Conservation (phyloP, 2,888 invertebrate genomes). For the Lithodes maja region DNA sequence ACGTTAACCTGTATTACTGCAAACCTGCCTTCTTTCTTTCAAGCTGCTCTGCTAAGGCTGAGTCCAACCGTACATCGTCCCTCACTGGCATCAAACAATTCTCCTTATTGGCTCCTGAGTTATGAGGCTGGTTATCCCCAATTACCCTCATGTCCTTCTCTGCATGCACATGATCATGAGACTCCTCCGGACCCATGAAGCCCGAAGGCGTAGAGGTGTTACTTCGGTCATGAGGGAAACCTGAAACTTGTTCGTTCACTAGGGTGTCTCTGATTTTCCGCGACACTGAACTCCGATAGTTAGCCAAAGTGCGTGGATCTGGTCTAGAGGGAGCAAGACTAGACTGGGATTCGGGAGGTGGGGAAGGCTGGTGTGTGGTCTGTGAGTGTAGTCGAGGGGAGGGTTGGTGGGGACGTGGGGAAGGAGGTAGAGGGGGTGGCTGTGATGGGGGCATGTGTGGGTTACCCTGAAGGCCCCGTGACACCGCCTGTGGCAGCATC, state of each 20-base stretch:
- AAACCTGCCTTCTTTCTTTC: constrained; percentile 43
- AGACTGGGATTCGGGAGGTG: constrained; percentile 35
- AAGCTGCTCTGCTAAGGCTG: constrained; percentile 32
- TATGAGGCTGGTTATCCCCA: constrained; percentile 22
- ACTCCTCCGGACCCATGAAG: neutral
- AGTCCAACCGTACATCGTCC: constrained; percentile 37
- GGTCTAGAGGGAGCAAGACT: constrained; percentile 17
- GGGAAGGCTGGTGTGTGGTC: constrained; percentile 39
- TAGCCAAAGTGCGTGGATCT: constrained; percentile 22
- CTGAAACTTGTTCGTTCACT: constrained; percentile 13
- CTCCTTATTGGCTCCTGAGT: constrained; percentile 42
- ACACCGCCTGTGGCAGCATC: constrained; percentile 6
- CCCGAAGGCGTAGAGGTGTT: neutral
- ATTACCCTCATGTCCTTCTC: constrained; percentile 22
- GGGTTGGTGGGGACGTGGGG: constrained; percentile 58
- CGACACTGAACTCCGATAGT: constrained; percentile 48
- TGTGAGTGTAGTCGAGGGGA: constrained; percentile 30
- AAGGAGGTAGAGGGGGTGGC: constrained; percentile 34
- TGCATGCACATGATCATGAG: neutral
- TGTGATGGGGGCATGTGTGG: constrained; percentile 21
- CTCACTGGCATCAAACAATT: constrained; percentile 16
- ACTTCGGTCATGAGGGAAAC: neutral
- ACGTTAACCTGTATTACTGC: too few relatives aligned
- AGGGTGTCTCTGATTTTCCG: constrained; percentile 52
- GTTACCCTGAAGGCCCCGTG: neutral